Conservation (phyloP, 2,888 invertebrate genomes). For the Sesamia inferens region DNA sequence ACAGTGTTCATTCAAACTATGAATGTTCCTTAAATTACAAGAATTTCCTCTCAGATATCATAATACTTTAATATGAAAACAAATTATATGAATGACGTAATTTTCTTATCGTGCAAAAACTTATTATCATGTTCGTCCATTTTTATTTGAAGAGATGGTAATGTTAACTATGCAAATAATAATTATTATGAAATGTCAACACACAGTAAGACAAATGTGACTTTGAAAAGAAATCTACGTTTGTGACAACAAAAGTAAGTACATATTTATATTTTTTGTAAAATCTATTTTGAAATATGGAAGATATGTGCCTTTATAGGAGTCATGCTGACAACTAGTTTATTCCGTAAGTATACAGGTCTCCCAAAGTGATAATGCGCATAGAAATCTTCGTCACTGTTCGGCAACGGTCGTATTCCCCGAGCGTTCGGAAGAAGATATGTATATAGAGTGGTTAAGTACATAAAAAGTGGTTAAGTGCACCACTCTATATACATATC, state of each 20-base stretch:
- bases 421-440: too few species aligned
- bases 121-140: conserved; percentile 28
- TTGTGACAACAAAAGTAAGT: background rate
- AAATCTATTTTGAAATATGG: background rate
- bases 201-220: background rate
- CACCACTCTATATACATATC: too few species aligned
- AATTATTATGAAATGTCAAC: conserved; percentile 15
- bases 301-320: background rate
- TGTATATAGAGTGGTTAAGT: too few species aligned
- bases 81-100: conserved; percentile 10
- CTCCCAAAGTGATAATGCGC: too few species aligned
- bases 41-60: conserved; percentile 6
- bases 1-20: too few species aligned
- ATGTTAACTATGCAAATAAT: conserved; percentile 27
- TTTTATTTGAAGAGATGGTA: conserved; percentile 26
- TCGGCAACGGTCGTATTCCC: too few species aligned
- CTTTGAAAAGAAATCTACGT: background rate
- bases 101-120: conserved; percentile 36
- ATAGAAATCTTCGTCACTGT: too few species aligned
- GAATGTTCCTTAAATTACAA: too few species aligned
- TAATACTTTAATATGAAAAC: conserved; percentile 21
- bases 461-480: too few species aligned
- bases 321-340: background rate
- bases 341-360: too few species aligned
- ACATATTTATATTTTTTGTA: background rate